Evolutionary conservation across 2,888 invertebrate genomes (phyloP), one percentile per base, ranked within the genome.

Genomic region (Keiferia lycopersicella): DNA sequence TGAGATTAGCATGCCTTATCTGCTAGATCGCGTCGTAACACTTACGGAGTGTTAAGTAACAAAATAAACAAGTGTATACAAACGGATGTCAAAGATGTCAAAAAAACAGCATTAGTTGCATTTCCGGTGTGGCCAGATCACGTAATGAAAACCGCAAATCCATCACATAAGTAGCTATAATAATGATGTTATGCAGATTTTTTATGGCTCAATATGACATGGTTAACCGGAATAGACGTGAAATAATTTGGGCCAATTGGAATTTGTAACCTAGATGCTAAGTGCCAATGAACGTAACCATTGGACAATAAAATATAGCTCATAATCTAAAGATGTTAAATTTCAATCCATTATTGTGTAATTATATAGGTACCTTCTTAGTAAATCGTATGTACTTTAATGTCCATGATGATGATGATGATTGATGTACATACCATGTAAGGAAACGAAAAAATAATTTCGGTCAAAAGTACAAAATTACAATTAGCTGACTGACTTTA

Each of bases 11-110:
- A 56, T 30, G 34, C 26, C 4, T 34, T 56, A 56, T 56, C 56
- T 16, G n/a, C 34, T n/a, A 26, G 56, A 56, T 56, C 56, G n/a
- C 26, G 26, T 30, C 56, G 56, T 56, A 56, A 56, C 34, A 34
- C 56, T 56, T 56, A 56, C n/a, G 8, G 34, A 56, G 26, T 8
- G 26, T 34, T 56, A 34, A 30, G 34, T 34, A 34, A 30, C 56
- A 34, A 26, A 56, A 34, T 16, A 26, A n/a, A n/a, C n/a, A 34
- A n/a, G 26, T 22, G n/a, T 16, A n/a, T 45, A 45, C 45, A 45
- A 16, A 45, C 45, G 45, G 45, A 45, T 45, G 45, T 45, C 45
- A 45, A 45, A 45, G 45, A n/a, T 16, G n/a, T 16, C 45, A 45
- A 34, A 34, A 26, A 34, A 8, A 45, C 45, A 45, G 45, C 45